Percentiles rank a stretch among this genome's conserved stretches.
phyloP scores from a whole-genome alignment of 2,113 vertebrate species.

The Myiozetetes cayanensis region DNA sequence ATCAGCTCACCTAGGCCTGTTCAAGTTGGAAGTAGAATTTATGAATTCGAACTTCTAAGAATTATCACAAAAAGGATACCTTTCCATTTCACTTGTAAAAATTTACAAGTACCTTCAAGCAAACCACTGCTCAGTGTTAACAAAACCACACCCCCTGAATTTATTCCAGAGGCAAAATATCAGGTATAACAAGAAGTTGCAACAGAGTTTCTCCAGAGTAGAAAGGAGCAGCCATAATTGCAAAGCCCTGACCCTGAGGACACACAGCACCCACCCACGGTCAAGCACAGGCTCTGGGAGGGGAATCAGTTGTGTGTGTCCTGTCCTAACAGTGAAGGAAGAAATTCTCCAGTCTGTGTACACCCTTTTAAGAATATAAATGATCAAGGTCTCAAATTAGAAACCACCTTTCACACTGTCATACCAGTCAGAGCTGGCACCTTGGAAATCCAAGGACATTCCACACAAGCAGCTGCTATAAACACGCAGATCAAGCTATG shows the following conservation, averaged over 20 bases:
- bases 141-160: not conserved
- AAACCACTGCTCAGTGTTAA: not conserved
- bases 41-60: not conserved
- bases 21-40: not conserved
- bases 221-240: not conserved
- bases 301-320: not conserved
- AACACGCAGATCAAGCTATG: not conserved
- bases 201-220: not conserved
- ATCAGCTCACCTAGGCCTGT: not conserved
- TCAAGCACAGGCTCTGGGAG: not conserved
- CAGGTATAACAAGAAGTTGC: not conserved
- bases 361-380: not conserved
- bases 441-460: not conserved
- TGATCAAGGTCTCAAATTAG: not conserved
- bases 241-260: not conserved
- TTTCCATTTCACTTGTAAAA: not conserved
- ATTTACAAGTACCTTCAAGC: not conserved
- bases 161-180: not conserved
- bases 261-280: not conserved
- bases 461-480: not conserved
- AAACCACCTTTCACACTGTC: not conserved
- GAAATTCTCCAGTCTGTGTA: not conserved
- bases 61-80: not conserved
- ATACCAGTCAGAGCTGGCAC: not conserved
- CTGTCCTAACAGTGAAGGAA: not conserved